These are phyloP conservation scores for Neuroterus valhalla DNA, from an alignment of 1,140 invertebrate species.

Conservation along the genomic window DNA sequence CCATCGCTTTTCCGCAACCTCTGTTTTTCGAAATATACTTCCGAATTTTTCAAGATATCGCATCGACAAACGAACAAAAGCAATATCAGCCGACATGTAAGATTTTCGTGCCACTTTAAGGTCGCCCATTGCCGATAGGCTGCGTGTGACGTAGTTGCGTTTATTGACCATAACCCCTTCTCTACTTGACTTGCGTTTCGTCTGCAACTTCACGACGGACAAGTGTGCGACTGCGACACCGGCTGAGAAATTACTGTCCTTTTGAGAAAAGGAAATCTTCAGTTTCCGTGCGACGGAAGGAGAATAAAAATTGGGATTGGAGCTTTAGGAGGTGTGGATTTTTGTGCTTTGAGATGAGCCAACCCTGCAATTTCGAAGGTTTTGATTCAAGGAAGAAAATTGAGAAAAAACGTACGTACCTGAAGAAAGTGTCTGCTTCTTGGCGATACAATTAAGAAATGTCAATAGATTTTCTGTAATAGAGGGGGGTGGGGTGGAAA, in stretches of 20 bases:
- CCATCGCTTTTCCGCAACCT: not conserved
- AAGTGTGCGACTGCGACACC: constrained; percentile 60
- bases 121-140: constrained; percentile 67
- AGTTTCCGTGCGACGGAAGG: constrained; percentile 41
- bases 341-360: not conserved
- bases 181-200: constrained; percentile 52
- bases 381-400: not conserved
- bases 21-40: not conserved
- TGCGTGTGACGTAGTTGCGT: constrained; percentile 73
- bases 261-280: constrained; percentile 53
- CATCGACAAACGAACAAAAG: constrained; percentile 59
- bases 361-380: not conserved
- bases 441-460: not conserved
- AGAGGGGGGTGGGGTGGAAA: not conserved
- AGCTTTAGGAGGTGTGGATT: not conserved
- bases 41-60: constrained; percentile 49
- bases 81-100: constrained; percentile 67
- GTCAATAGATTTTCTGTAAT: constrained; percentile 18
- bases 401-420: not conserved
- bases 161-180: constrained; percentile 76
- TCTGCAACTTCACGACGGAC: constrained; percentile 67
- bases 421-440: not conserved
- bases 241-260: constrained; percentile 36
- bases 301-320: constrained; percentile 1
- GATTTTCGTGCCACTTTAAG: constrained; percentile 71